Base-by-base conservation (phyloP, 2,797 vertebrate genomes). In the Lycodopsis pacificus region DNA sequence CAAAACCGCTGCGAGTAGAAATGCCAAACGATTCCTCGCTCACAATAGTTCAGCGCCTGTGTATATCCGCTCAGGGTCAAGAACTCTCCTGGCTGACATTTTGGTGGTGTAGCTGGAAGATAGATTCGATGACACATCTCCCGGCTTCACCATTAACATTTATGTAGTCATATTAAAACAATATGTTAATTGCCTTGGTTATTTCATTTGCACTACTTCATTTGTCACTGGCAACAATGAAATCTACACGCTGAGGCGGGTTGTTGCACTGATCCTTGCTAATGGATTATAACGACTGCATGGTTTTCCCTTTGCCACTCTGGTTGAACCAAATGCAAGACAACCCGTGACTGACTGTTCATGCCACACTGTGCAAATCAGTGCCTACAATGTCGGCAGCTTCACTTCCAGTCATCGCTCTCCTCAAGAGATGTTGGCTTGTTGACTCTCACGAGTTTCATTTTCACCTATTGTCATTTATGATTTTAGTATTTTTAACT, bases 71-170 rank as follows among this genome's bases (percentile, higher is more conserved):
- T 74, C 32, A 9, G 46, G 77, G 77, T 82, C 65, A 68, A 51
- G 48, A 62, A 57, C 20, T 59, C 78, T 84, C 27, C 84, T n/a
- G 25, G 44, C 73, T 88, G 87, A 88, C 76, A 83, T 90, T 91
- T 88, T 67, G 54, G 65, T 68, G 38, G 11, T 71, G 68, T 49
- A 51, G 13, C 42, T 68, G 61, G 27, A 40, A 63, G 68, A 72
- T 44, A 54, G 59, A 81, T 5, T 2, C 58, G 38, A 53, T 53
- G 30, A 61, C 38, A 74, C 48, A 36, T 80, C 57, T 34, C 53
- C 61, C 53, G 57, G 51, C 63, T 54, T 58, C n/a, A 42, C 54
- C 44, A 67, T 82, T 65, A 65, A 56, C 53, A 66, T 19, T 32
- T n/a, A 12, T 32, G 32, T 11, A 76, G 22, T 44, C 6, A 17